Conservation (phyloP, 1,140 invertebrate species). For the Steinernema khuongi region DNA sequence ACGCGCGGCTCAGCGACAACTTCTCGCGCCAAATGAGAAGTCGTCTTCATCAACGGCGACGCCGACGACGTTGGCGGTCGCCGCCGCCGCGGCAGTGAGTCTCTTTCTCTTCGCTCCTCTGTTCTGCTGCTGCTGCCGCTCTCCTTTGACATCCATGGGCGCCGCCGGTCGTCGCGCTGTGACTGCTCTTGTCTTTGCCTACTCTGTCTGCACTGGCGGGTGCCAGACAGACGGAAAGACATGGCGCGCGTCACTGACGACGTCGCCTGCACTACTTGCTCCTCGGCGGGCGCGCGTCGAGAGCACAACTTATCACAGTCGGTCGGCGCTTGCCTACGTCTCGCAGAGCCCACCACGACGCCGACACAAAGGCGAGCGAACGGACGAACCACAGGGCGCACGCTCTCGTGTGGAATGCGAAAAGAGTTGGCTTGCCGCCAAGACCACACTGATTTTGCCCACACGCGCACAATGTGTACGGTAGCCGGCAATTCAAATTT, state of each 20-base stretch:
- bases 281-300: no score
- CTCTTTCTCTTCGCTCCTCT: neutral
- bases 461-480: neutral
- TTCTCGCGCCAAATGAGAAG: neutral
- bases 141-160: neutral
- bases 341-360: neutral
- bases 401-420: constrained; percentile 5
- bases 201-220: neutral
- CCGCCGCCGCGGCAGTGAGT: no score
- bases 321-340: neutral
- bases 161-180: neutral
- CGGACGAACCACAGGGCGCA: neutral
- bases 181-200: neutral
- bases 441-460: neutral
- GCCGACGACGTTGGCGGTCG: neutral
- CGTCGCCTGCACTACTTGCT: no score
- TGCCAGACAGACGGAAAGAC: neutral
- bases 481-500: constrained; percentile 9
- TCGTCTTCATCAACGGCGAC: neutral
- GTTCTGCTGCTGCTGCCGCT: neutral
- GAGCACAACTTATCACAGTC: constrained; percentile 14
- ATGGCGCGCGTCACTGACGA: neutral
- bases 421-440: neutral
- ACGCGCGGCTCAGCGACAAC: neutral
- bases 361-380: neutral